Conservation (phyloP, 2,888 invertebrate species). For the Drosophila stalkeri region DNA sequence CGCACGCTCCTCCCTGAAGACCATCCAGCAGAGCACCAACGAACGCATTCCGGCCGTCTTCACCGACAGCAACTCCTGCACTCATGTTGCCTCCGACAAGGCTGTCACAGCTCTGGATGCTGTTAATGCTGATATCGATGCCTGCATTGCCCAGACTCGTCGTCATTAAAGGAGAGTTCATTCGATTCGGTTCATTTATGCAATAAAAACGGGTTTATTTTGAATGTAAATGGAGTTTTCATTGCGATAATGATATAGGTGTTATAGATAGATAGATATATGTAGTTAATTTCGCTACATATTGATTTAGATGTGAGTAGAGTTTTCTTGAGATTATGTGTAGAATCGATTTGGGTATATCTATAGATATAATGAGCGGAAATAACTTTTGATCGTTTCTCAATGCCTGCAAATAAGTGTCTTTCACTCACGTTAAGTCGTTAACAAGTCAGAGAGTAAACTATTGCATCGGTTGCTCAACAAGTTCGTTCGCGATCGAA, state of each 20-base stretch:
- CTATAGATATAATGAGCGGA: too few relatives aligned
- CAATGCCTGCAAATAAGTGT: too few relatives aligned
- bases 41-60: conserved; percentile 72
- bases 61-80: conserved; percentile 66
- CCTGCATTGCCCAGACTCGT: conserved; percentile 40
- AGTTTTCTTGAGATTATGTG: too few relatives aligned
- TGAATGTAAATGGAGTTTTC: not conserved
- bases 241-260: not conserved
- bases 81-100: conserved; percentile 61
- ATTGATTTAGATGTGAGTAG: too few relatives aligned
- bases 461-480: too few relatives aligned
- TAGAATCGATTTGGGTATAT: too few relatives aligned
- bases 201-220: conserved; percentile 11
- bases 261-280: not conserved
- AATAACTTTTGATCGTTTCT: too few relatives aligned
- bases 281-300: too few relatives aligned
- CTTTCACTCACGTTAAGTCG: too few relatives aligned
- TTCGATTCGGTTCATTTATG: not conserved
- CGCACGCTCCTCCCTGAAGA: conserved; percentile 66
- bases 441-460: too few relatives aligned
- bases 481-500: too few relatives aligned
- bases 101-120: conserved; percentile 61
- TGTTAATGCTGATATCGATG: conserved; percentile 57
- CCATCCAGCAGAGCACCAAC: conserved; percentile 63
- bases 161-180: not conserved